Conservation (phyloP, 2,113 vertebrate species). For the Larimichthys crocea region DNA sequence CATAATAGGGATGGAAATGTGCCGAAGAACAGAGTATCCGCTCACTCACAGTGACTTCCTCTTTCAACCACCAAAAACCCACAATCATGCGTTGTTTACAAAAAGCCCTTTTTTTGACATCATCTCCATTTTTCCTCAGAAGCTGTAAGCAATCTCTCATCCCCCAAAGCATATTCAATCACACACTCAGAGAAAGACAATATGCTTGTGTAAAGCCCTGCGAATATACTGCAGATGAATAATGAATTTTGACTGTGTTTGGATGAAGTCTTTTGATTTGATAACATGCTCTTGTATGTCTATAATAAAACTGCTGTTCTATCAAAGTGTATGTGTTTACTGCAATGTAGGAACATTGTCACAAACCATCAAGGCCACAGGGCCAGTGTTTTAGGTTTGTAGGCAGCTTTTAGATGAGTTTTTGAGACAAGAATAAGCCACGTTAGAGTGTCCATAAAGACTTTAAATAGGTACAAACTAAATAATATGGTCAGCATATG, state of each 20-base stretch:
- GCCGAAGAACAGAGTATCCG: slow-evolving; percentile 70
- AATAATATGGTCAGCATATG: background rate
- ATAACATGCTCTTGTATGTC: slow-evolving; percentile 39
- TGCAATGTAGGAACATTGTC: slow-evolving; percentile 33
- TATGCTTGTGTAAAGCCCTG: slow-evolving; percentile 31
- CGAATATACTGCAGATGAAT: slow-evolving; percentile 59
- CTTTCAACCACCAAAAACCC: slow-evolving; percentile 66
- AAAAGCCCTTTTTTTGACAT: slow-evolving; percentile 62
- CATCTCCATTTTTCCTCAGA: slow-evolving; percentile 43
- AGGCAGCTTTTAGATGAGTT: background rate
- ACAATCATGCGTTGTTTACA: slow-evolving; percentile 74
- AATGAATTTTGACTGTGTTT: slow-evolving; percentile 58
- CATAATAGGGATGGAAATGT: slow-evolving; percentile 81
- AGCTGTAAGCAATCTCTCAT: slow-evolving; percentile 43
- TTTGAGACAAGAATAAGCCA: background rate
- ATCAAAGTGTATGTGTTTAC: slow-evolving; percentile 53
- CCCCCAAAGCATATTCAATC: slow-evolving; percentile 45
- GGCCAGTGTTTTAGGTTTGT: background rate
- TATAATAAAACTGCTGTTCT: slow-evolving; percentile 47
- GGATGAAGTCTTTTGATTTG: slow-evolving; percentile 52
- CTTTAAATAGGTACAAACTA: background rate
- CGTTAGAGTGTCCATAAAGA: background rate
- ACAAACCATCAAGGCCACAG: slow-evolving; percentile 33
- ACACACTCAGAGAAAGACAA: slow-evolving; percentile 26
- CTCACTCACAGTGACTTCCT: slow-evolving; percentile 58